Conservation (phyloP, 2,888 invertebrate genomes). For the Himalopsyche kuldschensis region DNA sequence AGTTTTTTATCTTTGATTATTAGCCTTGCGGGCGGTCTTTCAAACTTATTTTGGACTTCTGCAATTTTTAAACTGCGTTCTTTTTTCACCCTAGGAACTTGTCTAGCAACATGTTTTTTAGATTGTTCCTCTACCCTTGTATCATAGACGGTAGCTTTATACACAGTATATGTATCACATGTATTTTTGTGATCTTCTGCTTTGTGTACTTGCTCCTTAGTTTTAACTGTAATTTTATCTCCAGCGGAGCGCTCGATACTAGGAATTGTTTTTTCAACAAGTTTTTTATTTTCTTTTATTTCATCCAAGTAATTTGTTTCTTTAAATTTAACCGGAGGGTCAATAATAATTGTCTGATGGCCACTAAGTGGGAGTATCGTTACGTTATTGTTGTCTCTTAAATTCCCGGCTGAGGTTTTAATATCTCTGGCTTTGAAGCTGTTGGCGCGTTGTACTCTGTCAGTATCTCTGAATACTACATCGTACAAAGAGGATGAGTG, state of each 20-base stretch:
- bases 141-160: background rate
- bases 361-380: slow-evolving; percentile 57
- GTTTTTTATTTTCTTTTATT: background rate
- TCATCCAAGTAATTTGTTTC: background rate
- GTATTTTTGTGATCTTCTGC: background rate
- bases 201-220: background rate
- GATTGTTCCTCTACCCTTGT: background rate
- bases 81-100: slow-evolving; percentile 45
- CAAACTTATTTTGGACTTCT: slow-evolving; percentile 49
- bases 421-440: slow-evolving; percentile 29
- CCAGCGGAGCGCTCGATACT: slow-evolving; percentile 25
- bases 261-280: background rate
- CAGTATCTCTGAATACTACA: slow-evolving; percentile 26
- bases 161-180: background rate
- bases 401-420: slow-evolving; percentile 3
- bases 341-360: slow-evolving; percentile 59
- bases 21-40: slow-evolving; percentile 53
- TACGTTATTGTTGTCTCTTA: slow-evolving; percentile 44
- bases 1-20: slow-evolving; percentile 52
- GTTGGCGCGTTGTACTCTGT: slow-evolving; percentile 26
- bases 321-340: slow-evolving; percentile 48
- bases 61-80: slow-evolving; percentile 50
- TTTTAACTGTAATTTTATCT: background rate
- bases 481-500: slow-evolving; percentile 20
- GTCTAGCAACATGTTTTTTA: background rate